phyloP scores from a whole-genome alignment of 2,888 invertebrate genomes.

The Meliscaeva auricollis region DNA sequence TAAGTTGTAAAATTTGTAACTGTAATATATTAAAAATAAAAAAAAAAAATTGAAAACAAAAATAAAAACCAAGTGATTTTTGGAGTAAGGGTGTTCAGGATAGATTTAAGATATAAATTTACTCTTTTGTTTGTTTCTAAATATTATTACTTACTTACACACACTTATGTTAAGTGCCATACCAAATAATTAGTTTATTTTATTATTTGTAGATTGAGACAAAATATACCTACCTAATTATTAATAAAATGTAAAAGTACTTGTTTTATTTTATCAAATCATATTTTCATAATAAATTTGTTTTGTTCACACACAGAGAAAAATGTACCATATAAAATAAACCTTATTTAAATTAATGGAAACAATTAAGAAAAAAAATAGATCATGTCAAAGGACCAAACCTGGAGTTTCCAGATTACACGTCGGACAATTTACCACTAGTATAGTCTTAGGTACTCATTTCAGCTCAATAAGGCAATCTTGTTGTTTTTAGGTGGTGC shows the following conservation, averaged over 20 bases:
- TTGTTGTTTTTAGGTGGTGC: too few relatives aligned
- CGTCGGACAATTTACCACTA: too few relatives aligned
- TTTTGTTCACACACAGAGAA: too few relatives aligned
- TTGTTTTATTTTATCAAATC: constrained; percentile 28
- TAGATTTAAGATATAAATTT: constrained; percentile 53
- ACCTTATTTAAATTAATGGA: too few relatives aligned
- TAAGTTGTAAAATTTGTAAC: constrained; percentile 55
- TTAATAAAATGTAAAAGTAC: constrained; percentile 44
- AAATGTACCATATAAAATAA: too few relatives aligned
- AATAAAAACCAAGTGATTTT: constrained; percentile 73
- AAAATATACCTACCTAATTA: constrained; percentile 47
- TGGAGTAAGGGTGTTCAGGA: constrained; percentile 70
- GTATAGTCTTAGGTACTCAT: too few relatives aligned
- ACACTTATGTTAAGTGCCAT: constrained; percentile 77
- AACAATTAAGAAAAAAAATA: too few relatives aligned
- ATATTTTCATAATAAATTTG: too few relatives aligned
- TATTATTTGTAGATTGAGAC: constrained; percentile 39
- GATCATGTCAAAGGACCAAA: too few relatives aligned
- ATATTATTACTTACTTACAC: constrained; percentile 45
- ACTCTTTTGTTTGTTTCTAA: constrained; percentile 39
- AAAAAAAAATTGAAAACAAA: constrained; percentile 25
- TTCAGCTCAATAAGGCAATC: too few relatives aligned
- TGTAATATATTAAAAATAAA: constrained; percentile 53
- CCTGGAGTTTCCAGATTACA: too few relatives aligned
- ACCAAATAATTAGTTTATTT: constrained; percentile 77